Conservation (phyloP, 2,113 vertebrate species). For the Phalacrocorax aristotelis region DNA sequence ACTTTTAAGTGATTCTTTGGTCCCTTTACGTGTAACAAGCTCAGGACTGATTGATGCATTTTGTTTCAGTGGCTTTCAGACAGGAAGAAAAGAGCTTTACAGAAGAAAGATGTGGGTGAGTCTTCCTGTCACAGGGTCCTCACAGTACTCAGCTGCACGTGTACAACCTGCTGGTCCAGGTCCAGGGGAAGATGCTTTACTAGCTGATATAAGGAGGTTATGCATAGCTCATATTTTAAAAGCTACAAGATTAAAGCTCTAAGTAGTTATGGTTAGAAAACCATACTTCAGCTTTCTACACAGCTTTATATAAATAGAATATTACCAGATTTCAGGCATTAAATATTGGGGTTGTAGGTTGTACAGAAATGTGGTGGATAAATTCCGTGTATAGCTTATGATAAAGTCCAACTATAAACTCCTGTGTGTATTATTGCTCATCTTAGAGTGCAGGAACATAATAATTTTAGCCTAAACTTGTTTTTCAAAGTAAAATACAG, state of each 20-base stretch:
- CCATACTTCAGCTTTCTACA: not conserved
- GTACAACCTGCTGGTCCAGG: accelerated
- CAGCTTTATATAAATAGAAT: not conserved
- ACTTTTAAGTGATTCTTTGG: not conserved
- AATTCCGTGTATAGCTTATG: not conserved
- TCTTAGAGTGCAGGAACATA: not conserved
- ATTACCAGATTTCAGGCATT: not conserved
- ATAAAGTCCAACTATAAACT: not conserved
- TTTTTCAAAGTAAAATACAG: not conserved
- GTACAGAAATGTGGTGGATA: not conserved
- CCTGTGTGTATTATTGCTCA: not conserved
- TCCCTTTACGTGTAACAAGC: not conserved
- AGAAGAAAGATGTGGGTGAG: conserved; percentile 96
- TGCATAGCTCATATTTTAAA: not conserved
- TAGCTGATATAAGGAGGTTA: not conserved
- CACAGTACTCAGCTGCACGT: accelerated
- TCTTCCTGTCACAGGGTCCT: not conserved
- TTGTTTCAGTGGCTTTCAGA: conserved; percentile 91
- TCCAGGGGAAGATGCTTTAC: not conserved
- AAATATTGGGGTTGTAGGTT: not conserved
- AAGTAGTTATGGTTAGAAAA: not conserved
- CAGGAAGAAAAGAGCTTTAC: conserved; percentile 91
- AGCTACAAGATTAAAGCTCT: not conserved
- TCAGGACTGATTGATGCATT: not conserved
- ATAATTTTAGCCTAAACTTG: not conserved